Evolutionary conservation across 2,888 invertebrate species (phyloP), one percentile per base, ranked within the genome.

Genomic region (Elysia crispata): DNA sequence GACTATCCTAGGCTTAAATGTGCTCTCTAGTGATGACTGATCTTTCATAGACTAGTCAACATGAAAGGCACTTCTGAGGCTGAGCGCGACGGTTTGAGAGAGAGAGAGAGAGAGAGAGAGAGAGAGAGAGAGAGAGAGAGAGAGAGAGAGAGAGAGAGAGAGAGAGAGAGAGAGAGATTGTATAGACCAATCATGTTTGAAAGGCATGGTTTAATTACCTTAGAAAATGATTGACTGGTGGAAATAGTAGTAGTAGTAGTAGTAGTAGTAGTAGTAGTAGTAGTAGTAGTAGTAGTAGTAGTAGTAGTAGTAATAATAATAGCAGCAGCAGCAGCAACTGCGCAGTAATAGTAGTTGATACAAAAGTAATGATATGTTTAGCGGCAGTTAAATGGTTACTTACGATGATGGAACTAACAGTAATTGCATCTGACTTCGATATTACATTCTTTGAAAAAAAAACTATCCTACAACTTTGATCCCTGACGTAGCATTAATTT

Each of bases 231-330:
- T 41, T 11, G 5, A 41, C 11, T n/a, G 60, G 15, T 8, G 15
- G 3, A 3, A 25, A 41, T 60, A 60, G 60, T 60, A 8, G 60
- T 60, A 60, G 60, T 60, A 60, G 60, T 60, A 60, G 15, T 60
- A 60, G 15, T 60, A 60, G 60, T 60, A 60, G 60, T 25, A 60
- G 60, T 60, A 60, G 60, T 60, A 60, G 15, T 60, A 60, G 15
- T 60, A 60, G 60, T 60, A 60, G 60, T 60, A 60, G 60, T 60
- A 60, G 60, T 60, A 60, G 60, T 60, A 60, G 60, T 60, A 60
- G 60, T 60, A 60, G 60, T 60, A 60, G 60, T 60, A 60, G 60
- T 60, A 60, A 15, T 60, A 60, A 15, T 60, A 15, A 15, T 60
- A 25, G 60, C 15, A 60, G 60, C 15, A 60, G 60, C 15, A 60